phyloP scores from a whole-genome alignment of 2,113 vertebrate genomes.

The Lasiurus borealis region DNA sequence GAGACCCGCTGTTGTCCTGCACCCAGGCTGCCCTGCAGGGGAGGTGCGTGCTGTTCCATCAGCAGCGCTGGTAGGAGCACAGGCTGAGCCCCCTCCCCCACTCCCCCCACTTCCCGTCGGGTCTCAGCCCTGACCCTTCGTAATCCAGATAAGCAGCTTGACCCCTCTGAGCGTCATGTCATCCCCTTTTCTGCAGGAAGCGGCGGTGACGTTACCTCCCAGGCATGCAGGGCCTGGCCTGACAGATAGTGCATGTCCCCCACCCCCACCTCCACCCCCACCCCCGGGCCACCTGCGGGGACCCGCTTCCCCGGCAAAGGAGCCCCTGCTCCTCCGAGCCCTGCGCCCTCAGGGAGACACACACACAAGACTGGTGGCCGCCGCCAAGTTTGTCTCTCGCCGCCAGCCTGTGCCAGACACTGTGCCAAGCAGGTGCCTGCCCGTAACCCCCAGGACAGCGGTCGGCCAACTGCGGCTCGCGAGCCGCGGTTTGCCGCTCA shows the following conservation, averaged over 20 bases:
- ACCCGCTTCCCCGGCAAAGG: neutral
- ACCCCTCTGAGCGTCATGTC: neutral
- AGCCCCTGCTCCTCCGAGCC: neutral
- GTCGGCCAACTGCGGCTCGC: too few relatives aligned
- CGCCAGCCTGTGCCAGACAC: neutral
- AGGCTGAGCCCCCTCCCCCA: neutral
- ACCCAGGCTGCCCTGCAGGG: neutral
- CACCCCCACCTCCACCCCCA: too few relatives aligned
- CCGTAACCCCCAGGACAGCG: too few relatives aligned
- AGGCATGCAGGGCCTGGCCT: neutral
- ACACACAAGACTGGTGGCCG: neutral
- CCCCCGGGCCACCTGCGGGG: neutral
- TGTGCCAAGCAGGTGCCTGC: neutral
- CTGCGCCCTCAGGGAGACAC: neutral
- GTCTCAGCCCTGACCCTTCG: neutral
- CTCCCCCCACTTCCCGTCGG: neutral
- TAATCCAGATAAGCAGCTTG: neutral
- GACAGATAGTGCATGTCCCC: neutral
- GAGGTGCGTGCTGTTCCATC: neutral
- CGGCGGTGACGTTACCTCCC: neutral
- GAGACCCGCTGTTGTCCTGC: too few relatives aligned
- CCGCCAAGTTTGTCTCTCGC: neutral
- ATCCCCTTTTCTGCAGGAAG: neutral
- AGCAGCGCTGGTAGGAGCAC: neutral
- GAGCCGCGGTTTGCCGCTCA: too few relatives aligned